A percentile compares a stretch with the other conserved stretches of the same genome.
These are phyloP conservation scores for Polia nebulosa DNA, from an alignment of 2,888 invertebrate species.

Conservation along the genomic window DNA sequence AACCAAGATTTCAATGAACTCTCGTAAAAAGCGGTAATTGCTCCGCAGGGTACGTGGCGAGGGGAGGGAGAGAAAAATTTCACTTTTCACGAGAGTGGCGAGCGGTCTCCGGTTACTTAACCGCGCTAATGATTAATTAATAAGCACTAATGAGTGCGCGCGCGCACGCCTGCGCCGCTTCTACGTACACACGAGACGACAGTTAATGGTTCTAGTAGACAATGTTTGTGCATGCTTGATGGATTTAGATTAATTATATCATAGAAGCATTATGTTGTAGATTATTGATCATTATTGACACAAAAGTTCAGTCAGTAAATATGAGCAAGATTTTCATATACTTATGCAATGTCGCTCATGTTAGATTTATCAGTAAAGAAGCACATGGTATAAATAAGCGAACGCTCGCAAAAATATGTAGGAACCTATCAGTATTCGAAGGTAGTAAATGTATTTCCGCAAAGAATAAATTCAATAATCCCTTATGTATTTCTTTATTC, in stretches of 20 bases:
- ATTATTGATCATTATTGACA: neutral
- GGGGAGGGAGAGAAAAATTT: constrained; percentile 57
- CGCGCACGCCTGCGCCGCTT: constrained; percentile 59
- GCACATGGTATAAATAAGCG: neutral
- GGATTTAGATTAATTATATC: constrained; percentile 5
- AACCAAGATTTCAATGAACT: constrained; percentile 36
- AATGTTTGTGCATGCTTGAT: constrained; percentile 18
- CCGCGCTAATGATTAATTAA: constrained; percentile 67
- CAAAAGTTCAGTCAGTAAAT: constrained; percentile 2
- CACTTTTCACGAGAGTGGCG: constrained; percentile 67
- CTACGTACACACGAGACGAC: constrained; percentile 42
- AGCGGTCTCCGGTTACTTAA: constrained; percentile 63
- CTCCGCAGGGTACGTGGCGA: constrained; percentile 8
- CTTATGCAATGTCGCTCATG: neutral
- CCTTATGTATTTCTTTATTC: constrained; percentile 39
- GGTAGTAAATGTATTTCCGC: constrained; percentile 40
- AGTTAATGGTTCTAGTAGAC: constrained; percentile 22
- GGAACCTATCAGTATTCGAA: constrained; percentile 27
- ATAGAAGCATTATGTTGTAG: neutral
- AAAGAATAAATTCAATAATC: constrained; percentile 51
- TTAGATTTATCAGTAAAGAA: constrained; percentile 7
- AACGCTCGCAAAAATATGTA: constrained; percentile 9
- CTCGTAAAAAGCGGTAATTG: constrained; percentile 29
- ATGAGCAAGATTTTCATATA: neutral
- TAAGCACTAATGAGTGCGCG: constrained; percentile 65